Evolutionary conservation across 2,797 vertebrate species (phyloP).

Genomic region (Scyliorhinus canicula): DNA sequence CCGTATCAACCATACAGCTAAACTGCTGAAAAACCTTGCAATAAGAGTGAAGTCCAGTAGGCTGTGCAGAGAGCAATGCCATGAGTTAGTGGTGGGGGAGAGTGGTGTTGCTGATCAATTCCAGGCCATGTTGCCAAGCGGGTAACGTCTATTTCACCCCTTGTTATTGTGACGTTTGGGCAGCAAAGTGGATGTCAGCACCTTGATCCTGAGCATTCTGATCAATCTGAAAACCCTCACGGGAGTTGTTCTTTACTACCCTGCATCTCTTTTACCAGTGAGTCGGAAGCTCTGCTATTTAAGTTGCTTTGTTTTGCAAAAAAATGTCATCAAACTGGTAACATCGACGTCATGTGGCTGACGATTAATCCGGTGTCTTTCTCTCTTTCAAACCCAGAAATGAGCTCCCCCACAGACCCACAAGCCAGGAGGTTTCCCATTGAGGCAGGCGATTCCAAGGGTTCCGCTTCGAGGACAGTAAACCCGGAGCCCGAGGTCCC

Average conservation of each 20-base stretch:
- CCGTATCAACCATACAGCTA: no score
- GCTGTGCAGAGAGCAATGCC: no score
- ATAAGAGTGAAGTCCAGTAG: not conserved
- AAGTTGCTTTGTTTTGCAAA: not conserved
- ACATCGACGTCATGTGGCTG: not conserved
- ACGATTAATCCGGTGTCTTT: not conserved
- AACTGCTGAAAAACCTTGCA: not conserved
- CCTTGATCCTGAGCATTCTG: not conserved
- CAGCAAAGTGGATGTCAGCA: accelerated
- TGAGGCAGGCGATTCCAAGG: constrained; percentile 57
- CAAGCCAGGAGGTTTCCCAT: constrained; percentile 54
- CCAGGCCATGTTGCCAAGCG: no score
- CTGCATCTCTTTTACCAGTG: constrained; percentile 5
- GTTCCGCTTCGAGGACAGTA: constrained; percentile 46
- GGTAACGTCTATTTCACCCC: not conserved
- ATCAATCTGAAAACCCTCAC: not conserved
- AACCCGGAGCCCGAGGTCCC: constrained; percentile 46
- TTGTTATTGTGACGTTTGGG: not conserved
- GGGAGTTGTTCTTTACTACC: not conserved
- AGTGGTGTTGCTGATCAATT: not conserved
- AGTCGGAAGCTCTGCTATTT: not conserved
- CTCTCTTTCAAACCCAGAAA: constrained; percentile 44
- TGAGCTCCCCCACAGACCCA: constrained; percentile 52
- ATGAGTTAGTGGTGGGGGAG: no score
- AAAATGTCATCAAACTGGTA: not conserved